Percentiles rank a stretch among this genome's conserved stretches.
phyloP scores from a whole-genome alignment of 1,140 invertebrate species.

The Tribolium madens region DNA sequence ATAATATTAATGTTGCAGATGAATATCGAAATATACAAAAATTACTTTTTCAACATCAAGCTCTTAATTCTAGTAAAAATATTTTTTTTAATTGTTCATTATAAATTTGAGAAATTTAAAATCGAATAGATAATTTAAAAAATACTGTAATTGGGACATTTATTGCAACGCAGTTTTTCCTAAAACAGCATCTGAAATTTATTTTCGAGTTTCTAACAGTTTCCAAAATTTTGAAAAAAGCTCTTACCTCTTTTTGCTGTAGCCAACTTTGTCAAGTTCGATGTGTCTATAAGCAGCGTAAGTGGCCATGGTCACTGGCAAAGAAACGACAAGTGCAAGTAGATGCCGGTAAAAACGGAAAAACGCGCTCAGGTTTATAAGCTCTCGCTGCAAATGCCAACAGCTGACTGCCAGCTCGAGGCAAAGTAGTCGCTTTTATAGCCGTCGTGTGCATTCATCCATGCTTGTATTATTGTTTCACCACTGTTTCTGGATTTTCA shows the following conservation, averaged over 20 bases:
- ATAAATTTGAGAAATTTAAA: too few relatives aligned
- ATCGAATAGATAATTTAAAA: too few relatives aligned
- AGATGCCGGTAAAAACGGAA: constrained; percentile 22
- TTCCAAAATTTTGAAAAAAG: not conserved
- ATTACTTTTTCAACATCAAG: too few relatives aligned
- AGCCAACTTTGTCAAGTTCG: constrained; percentile 78
- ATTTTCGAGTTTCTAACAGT: too few relatives aligned
- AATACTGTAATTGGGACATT: too few relatives aligned
- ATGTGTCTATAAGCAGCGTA: constrained; percentile 78
- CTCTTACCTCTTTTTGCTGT: constrained; percentile 76
- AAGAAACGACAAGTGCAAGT: constrained; percentile 20
- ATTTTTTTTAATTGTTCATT: too few relatives aligned
- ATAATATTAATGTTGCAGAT: too few relatives aligned
- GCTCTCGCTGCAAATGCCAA: constrained; percentile 40
- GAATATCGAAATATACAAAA: too few relatives aligned
- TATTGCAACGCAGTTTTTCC: too few relatives aligned
- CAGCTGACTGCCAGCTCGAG: constrained; percentile 48
- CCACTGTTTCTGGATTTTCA: not conserved
- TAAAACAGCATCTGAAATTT: too few relatives aligned
- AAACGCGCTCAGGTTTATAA: not conserved
- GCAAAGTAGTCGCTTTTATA: constrained; percentile 48
- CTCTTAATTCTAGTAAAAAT: too few relatives aligned
- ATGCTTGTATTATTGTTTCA: constrained; percentile 24
- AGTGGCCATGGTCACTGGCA: constrained; percentile 70
- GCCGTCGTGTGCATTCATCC: constrained; percentile 41